Base-by-base conservation (phyloP, 2,113 vertebrate genomes). In the Paramisgurnus dabryanus region DNA sequence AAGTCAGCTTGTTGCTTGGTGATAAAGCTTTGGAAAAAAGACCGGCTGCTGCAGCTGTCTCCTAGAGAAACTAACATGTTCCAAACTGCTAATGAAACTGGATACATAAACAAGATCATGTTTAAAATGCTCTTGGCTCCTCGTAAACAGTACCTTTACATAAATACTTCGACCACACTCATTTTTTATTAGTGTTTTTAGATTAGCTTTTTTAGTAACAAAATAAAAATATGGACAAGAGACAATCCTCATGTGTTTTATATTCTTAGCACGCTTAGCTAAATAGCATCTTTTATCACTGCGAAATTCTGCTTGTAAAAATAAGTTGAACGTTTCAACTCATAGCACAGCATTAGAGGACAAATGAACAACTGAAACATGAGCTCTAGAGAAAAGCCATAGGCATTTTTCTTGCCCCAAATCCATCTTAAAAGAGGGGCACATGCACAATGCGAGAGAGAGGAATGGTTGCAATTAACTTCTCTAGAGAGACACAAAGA, bases 1-100 rank as follows among this genome's bases (percentile, higher is more conserved):
- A 65, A 61, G 43, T 72, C 65, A 79, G 65, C 57, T 53, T 43
- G 69, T 85, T 80, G 70, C 70, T 49, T 74, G 70, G 79, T 57
- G 64, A 80, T 67, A 6, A 55, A 80, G 63, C 22, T 47, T 40
- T 71, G 34, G 15, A 61, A 43, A 40, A 83, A 74, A 55, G 41
- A 73, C 55, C 43, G 7, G 17, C 43, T 66, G 63, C 61, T 47
- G 57, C 71, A 80, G 72, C 70, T 67, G 80, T 85, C 63, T 79
- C 79, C 11, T 27, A 39, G 60, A 57, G 22, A 75, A 57, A 12
- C 57, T 61, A 49, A 55, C 43, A 64, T 41, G 18, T 17, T 7
- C 45, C 6, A 18, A 80, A 84, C 79, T 58, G 76, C 41, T 82
- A 50, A 45, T 50, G 63, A 45, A 75, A 27, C n/a, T 58, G 15